phyloP scores from a whole-genome alignment of 2,113 vertebrate species.

The Eupsittula cactorum region DNA sequence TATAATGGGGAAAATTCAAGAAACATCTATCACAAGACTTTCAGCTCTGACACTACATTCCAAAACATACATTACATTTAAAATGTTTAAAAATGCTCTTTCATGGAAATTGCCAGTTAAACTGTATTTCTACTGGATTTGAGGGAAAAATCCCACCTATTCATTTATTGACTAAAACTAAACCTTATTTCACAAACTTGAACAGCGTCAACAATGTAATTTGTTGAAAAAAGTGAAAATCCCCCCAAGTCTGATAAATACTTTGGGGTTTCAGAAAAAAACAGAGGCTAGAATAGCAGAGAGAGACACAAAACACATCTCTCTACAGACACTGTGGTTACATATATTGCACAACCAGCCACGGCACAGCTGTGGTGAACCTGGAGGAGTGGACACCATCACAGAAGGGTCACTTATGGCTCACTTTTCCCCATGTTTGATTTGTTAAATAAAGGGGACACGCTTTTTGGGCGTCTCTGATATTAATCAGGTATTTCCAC shows the following conservation, averaged over 20 bases:
- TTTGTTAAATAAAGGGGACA: neutral
- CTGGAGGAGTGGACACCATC: neutral
- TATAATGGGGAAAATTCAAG: neutral
- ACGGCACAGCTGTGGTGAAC: neutral
- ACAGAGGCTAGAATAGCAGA: neutral
- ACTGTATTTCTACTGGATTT: neutral
- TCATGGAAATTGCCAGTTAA: neutral
- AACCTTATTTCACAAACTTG: neutral
- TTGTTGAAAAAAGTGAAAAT: neutral
- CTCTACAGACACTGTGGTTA: neutral
- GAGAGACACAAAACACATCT: neutral
- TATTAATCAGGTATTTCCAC: neutral
- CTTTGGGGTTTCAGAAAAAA: neutral
- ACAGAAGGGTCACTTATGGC: neutral
- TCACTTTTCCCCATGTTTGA: neutral
- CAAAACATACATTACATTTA: neutral
- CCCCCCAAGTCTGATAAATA: neutral
- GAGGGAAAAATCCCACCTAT: neutral
- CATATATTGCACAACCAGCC: rapidly evolving
- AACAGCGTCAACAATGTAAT: neutral
- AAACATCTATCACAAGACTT: slow-evolving; percentile 14
- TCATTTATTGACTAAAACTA: neutral
- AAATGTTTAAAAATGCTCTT: neutral
- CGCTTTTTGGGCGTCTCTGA: neutral
- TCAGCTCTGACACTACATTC: neutral